Percentiles rank a stretch among this genome's conserved stretches.
phyloP scores from a whole-genome alignment of 2,113 vertebrate species.

The Onychostoma macrolepis region DNA sequence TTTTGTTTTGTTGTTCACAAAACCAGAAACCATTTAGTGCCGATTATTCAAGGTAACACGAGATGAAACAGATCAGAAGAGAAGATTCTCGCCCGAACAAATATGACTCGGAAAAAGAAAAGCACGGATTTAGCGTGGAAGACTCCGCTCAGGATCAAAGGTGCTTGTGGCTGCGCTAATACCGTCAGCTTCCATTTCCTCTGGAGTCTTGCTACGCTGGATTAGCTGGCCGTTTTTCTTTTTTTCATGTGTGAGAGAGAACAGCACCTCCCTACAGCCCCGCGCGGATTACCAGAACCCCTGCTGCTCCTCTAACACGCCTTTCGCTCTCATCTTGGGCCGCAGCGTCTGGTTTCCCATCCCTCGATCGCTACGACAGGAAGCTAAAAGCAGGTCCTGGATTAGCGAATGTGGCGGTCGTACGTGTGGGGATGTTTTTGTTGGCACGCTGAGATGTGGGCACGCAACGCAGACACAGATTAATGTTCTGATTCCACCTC shows the following conservation, averaged over 20 bases:
- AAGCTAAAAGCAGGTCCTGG: background rate
- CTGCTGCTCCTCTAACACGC: conserved; percentile 28
- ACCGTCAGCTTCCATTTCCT: conserved; percentile 68
- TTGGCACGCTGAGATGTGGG: background rate
- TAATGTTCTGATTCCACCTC: background rate
- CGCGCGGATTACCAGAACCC: conserved; percentile 44
- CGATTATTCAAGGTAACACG: conserved; percentile 21
- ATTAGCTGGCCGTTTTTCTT: conserved; percentile 64
- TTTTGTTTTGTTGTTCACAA: conserved; percentile 15
- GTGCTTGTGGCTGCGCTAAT: conserved; percentile 62
- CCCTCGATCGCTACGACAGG: background rate
- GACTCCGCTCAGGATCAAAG: conserved; percentile 43
- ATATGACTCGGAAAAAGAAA: conserved; percentile 28
- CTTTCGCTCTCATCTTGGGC: background rate
- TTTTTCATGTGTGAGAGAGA: conserved; percentile 62
- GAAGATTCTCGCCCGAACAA: background rate
- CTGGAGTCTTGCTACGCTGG: conserved; percentile 63
- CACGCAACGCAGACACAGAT: background rate
- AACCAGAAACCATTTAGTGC: conserved; percentile 33
- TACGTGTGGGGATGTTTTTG: background rate
- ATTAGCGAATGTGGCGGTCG: conserved; percentile 1
- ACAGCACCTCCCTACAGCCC: conserved; percentile 56
- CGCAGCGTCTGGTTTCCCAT: background rate
- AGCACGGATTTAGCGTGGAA: conserved; percentile 15
- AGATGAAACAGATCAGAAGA: conserved; percentile 31